Conservation (phyloP, 1,140 invertebrate species). For the Bombus superbus region DNA sequence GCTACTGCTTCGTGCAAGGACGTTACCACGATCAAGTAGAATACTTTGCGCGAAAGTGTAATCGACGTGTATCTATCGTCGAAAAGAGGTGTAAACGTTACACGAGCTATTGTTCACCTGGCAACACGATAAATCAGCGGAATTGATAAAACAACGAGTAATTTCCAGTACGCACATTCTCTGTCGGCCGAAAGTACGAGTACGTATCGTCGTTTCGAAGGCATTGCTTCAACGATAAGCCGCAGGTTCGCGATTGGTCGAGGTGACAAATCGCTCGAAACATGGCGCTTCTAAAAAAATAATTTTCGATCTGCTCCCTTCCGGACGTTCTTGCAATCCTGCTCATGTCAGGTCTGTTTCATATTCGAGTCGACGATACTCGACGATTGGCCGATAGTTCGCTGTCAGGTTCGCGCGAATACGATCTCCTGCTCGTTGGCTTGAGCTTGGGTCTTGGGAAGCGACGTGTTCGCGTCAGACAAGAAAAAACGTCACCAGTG, state of each 20-base stretch:
- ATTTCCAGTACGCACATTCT: neutral
- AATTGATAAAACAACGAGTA: neutral
- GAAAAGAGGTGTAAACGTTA: slow-evolving; percentile 46
- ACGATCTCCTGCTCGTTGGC: neutral
- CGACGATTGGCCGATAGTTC: neutral
- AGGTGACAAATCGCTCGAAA: neutral
- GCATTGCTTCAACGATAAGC: neutral
- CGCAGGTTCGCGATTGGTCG: neutral
- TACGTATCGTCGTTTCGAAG: neutral
- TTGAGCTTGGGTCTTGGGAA: neutral
- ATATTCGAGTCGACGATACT: neutral
- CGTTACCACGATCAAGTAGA: slow-evolving; percentile 17
- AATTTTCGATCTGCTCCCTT: slow-evolving; percentile 5
- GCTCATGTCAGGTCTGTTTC: neutral
- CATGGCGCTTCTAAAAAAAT: slow-evolving; percentile 25
- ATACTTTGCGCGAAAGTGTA: neutral
- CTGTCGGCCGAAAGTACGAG: neutral
- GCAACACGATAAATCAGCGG: neutral
- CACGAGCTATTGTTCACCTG: neutral
- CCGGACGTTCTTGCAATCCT: neutral
- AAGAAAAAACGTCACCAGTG: neutral
- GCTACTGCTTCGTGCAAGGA: neutral
- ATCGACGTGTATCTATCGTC: slow-evolving; percentile 15
- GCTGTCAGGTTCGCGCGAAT: neutral
- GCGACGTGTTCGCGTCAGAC: neutral